These are phyloP conservation scores for Alviniconcha marisindica DNA, from an alignment of 1,140 invertebrate genomes.

Conservation along the genomic window DNA sequence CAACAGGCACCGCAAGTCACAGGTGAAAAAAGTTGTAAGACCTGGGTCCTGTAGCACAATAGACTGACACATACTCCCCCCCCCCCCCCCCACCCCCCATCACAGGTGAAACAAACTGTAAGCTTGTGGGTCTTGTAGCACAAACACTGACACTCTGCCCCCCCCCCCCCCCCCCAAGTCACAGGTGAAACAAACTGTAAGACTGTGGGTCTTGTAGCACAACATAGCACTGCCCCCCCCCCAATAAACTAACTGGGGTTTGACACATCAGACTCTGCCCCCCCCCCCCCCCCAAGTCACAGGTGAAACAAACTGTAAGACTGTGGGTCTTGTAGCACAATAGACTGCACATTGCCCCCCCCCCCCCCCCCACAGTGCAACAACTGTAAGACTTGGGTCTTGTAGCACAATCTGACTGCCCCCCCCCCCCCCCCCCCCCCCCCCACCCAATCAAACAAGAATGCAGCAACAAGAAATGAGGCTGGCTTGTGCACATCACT, in stretches of 20 bases:
- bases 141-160: no score
- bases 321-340: background rate
- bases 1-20: constrained; percentile 77
- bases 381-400: no score
- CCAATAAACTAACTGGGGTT: background rate
- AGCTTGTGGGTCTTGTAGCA: background rate
- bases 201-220: background rate
- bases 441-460: no score
- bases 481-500: no score
- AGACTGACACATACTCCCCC: no score
- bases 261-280: background rate
- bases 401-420: no score
- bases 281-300: background rate
- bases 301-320: background rate
- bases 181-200: background rate
- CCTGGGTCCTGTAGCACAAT: background rate
- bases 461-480: no score
- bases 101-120: background rate
- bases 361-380: no score
- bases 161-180: no score
- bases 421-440: no score
- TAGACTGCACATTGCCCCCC: background rate
- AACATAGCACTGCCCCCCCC: background rate
- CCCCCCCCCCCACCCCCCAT: no score
- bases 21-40: background rate